Evolutionary conservation across 2,113 vertebrate species (phyloP), one percentile per base, ranked within the genome.

Genomic region (Podarcis cretensis): DNA sequence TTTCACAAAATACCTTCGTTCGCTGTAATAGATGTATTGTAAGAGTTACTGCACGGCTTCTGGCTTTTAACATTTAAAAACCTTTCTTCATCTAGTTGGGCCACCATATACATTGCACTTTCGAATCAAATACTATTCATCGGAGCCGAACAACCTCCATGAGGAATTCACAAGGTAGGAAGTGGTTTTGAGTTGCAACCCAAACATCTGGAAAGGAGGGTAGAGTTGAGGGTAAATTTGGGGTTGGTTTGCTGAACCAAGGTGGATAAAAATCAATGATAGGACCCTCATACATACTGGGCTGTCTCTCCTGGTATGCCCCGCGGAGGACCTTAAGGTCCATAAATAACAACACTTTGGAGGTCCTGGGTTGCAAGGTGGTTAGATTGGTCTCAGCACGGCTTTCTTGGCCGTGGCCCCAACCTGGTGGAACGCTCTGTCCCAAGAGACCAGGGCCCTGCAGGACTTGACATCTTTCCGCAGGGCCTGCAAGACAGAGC

Each of bases 151-250:
- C 96, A 99, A 99, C 96, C 98, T 99, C 91, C 99, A 98, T 6
- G 98, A 99, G 94, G 99, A 99, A 97, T 99, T 99, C 95, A 99
- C 98, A 96, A 98, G 99, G 99, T 99, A 98, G 93, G 97, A 92
- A 30, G 75, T 35, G 0, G 77, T n/a, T 78, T 23, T 2, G 69
- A 3, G 0, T 85, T 81, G 16, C 27, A 35, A 27, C 30, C 0
- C 25, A 48, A 6, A 30, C 81, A 35, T 30, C 65, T 81, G 5
- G 37, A 43, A 3, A 37, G 57, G 4, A 54, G 30, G 74, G 66
- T 75, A 32, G 14, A 13, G 3, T 1, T 23, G 27, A 14, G 1
- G 9, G 0, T 81, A 48, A 4, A 84, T 30, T 0, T 8, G n/a
- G 25, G 20, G 23, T 74, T 21, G 18, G 4, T 63, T 63, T 63